phyloP scores from a whole-genome alignment of 2,888 invertebrate genomes.

The Xylota sylvarum region DNA sequence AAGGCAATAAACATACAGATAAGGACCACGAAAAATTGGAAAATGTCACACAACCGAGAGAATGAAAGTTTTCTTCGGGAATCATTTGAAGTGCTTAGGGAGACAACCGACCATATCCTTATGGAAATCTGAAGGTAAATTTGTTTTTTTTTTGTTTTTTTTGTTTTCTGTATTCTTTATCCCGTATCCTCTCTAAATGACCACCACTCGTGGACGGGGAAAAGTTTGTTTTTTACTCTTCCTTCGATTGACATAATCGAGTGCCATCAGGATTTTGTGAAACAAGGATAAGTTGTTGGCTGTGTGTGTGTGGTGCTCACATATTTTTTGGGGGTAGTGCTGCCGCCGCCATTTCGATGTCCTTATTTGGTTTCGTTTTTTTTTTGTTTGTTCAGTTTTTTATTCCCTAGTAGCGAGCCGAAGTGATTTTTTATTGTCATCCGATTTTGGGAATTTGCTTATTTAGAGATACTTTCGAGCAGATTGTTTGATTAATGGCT shows the following conservation, averaged over 20 bases:
- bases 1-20: conserved; percentile 38
- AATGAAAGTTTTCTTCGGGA: conserved; percentile 28
- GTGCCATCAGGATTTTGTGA: conserved; percentile 71
- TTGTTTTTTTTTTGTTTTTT: conserved; percentile 38
- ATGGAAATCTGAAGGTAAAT: conserved; percentile 75
- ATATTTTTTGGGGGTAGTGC: conserved; percentile 46
- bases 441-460: conserved; percentile 76
- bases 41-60: conserved; percentile 53
- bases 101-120: conserved; percentile 61
- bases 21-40: conserved; percentile 65
- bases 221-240: conserved; percentile 77
- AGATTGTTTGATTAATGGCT: conserved; percentile 77
- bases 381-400: conserved; percentile 68
- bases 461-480: conserved; percentile 76
- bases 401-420: conserved; percentile 58
- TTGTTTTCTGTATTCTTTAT: background rate
- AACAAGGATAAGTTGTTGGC: conserved; percentile 58
- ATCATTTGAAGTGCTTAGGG: conserved; percentile 68
- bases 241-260: conserved; percentile 76
- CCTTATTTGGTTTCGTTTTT: conserved; percentile 37
- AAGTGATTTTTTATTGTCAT: conserved; percentile 77
- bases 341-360: conserved; percentile 70
- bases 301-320: conserved; percentile 18
- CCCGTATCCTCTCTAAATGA: conserved; percentile 63
- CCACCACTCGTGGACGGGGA: conserved; percentile 64